Evolutionary conservation across 2,113 vertebrate species (phyloP).

Genomic region (Dendropsophus ebraccatus): DNA sequence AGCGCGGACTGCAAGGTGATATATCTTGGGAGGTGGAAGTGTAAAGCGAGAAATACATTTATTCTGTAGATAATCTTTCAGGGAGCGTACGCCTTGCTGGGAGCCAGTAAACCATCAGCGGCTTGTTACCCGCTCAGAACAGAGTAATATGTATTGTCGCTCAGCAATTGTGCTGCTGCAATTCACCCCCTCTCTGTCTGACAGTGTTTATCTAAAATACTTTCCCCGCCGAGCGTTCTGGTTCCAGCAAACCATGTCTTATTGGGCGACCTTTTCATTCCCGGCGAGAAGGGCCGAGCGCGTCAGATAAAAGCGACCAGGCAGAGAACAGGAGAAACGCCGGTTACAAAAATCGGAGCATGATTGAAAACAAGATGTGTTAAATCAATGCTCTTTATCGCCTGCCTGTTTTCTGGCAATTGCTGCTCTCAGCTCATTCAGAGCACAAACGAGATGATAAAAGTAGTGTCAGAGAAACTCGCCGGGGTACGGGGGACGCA

Average conservation of each 20-base stretch:
- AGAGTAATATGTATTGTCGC: conserved; percentile 85
- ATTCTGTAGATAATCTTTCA: conserved; percentile 44
- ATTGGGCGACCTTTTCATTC: conserved; percentile 89
- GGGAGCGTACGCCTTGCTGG: conserved; percentile 69
- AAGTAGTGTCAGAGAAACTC: conserved; percentile 81
- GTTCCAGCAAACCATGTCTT: conserved; percentile 87
- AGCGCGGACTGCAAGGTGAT: not conserved
- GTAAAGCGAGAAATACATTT: conserved; percentile 26
- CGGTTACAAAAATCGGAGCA: conserved; percentile 86
- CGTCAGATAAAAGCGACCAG: conserved; percentile 86
- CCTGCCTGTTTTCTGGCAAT: conserved; percentile 83
- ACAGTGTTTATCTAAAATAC: conserved; percentile 90
- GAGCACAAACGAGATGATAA: conserved; percentile 82
- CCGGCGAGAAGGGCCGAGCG: conserved; percentile 84
- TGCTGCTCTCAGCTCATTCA: conserved; percentile 84
- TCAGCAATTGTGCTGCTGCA: conserved; percentile 82
- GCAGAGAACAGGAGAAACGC: conserved; percentile 82
- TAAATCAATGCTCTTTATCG: conserved; percentile 89
- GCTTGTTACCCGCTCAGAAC: conserved; percentile 70
- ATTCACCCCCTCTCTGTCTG: conserved; percentile 84
- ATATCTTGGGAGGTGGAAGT: conserved; percentile 13
- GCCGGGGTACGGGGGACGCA: conserved; percentile 74
- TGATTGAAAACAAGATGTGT: conserved; percentile 90
- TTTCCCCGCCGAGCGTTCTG: conserved; percentile 82
- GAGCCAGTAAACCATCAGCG: conserved; percentile 72